Conservation (phyloP, 2,113 vertebrate species). For the Suncus etruscus region DNA sequence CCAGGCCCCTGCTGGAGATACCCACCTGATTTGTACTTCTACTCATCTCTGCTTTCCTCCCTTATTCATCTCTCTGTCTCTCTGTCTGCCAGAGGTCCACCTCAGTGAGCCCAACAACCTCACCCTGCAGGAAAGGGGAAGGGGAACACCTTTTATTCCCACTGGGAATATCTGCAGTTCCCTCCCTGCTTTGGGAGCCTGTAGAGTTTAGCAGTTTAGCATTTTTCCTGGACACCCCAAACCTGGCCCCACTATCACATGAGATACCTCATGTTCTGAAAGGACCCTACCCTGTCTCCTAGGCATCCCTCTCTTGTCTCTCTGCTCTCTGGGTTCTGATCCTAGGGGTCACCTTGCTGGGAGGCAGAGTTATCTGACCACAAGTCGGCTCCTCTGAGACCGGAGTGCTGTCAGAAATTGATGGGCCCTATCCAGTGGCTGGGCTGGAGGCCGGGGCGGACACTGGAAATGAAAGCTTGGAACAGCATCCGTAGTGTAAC, state of each 20-base stretch:
- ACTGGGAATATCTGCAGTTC: too few relatives aligned
- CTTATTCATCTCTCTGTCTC: constrained; percentile 26
- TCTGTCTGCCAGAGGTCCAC: not conserved
- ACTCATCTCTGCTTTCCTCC: not conserved
- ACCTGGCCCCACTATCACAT: not conserved
- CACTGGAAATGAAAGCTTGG: not conserved
- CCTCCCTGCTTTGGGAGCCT: too few relatives aligned
- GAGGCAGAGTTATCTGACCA: not conserved
- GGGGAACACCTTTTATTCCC: too few relatives aligned
- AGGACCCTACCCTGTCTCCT: not conserved
- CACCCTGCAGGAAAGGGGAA: not conserved
- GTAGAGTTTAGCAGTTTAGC: too few relatives aligned
- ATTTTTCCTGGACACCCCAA: not conserved
- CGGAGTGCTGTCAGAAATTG: not conserved
- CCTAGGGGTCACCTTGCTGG: not conserved
- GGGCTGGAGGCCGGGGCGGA: not conserved
- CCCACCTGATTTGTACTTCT: constrained; percentile 13
- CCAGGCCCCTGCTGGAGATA: not conserved
- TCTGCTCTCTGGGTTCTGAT: not conserved
- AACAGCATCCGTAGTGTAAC: not conserved
- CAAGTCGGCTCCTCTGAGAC: not conserved
- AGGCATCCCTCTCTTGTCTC: not conserved
- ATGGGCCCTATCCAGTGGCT: not conserved
- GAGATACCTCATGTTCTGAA: not conserved
- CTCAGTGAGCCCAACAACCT: constrained; percentile 1